Evolutionary conservation across 2,888 invertebrate genomes (phyloP).

Genomic region (Mystacides longicornis): DNA sequence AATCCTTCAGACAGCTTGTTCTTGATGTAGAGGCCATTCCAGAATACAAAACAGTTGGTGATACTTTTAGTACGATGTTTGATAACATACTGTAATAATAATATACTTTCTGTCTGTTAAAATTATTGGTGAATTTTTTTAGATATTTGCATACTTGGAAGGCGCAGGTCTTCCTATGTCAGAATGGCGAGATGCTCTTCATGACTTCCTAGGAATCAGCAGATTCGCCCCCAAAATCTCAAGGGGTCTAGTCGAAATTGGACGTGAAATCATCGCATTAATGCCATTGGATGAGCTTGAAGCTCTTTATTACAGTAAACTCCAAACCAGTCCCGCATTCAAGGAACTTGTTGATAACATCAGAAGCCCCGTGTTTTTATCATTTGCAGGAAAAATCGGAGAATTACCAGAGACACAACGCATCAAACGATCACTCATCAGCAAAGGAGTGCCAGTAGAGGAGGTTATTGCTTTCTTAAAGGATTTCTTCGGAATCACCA

Average conservation of each 20-base stretch:
- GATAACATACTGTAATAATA: background rate
- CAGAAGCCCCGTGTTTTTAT: constrained; percentile 8
- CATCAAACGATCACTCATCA: background rate
- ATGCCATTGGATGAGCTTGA: constrained; percentile 13
- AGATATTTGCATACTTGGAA: constrained; percentile 13
- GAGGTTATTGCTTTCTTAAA: constrained; percentile 9
- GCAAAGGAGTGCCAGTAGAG: constrained; percentile 11
- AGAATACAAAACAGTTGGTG: constrained; percentile 3
- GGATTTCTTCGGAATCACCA: constrained; percentile 10
- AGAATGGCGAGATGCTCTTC: constrained; percentile 9
- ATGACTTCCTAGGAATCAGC: constrained; percentile 11
- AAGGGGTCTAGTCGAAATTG: constrained; percentile 8
- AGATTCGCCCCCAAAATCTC: background rate
- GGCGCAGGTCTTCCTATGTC: constrained; percentile 11
- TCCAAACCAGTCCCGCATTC: constrained; percentile 14
- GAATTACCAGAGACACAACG: constrained; percentile 3
- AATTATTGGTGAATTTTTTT: background rate
- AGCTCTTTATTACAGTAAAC: constrained; percentile 11
- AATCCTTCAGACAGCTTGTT: background rate
- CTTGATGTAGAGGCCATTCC: constrained; percentile 2
- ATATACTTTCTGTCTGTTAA: background rate
- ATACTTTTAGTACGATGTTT: background rate
- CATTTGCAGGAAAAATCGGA: constrained; percentile 6
- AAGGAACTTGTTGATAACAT: constrained; percentile 12
- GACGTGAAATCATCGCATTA: constrained; percentile 13